Conservation (phyloP, 53 echinoderm and acorn worm genomes). For the Apostichopus leukothele region DNA sequence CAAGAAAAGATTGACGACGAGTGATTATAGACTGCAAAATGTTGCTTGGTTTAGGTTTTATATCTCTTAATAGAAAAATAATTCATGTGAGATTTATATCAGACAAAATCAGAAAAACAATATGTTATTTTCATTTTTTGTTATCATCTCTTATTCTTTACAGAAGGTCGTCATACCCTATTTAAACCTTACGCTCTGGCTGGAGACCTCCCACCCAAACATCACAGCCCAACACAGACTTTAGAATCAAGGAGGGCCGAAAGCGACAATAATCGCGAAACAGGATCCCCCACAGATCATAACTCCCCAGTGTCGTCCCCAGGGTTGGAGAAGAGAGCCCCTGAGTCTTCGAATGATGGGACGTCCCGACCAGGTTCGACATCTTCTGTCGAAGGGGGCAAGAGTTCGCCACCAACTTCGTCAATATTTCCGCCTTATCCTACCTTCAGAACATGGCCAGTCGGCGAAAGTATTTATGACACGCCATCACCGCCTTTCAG, state of each 20-base stretch:
- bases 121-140: neutral
- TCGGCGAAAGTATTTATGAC: constrained; percentile 82
- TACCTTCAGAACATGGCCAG: constrained; percentile 29
- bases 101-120: neutral
- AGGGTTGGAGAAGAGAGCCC: neutral
- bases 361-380: constrained; percentile 30
- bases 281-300: neutral
- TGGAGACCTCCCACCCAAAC: constrained; percentile 39
- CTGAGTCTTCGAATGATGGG: neutral
- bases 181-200: constrained; percentile 56
- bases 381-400: constrained; percentile 26
- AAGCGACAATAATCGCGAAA: neutral
- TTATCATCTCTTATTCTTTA: too few species aligned
- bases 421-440: constrained; percentile 11
- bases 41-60: too few species aligned
- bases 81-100: too few species aligned
- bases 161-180: constrained; percentile 23
- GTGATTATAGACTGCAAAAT: neutral
- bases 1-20: neutral
- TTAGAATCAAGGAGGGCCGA: constrained; percentile 18
- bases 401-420: constrained; percentile 45
- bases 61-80: too few species aligned
- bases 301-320: neutral
- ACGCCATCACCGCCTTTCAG: constrained; percentile 89
- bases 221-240: constrained; percentile 51